Base-by-base conservation (phyloP, 2,797 vertebrate genomes). In the Syngnathus rostellatus region DNA sequence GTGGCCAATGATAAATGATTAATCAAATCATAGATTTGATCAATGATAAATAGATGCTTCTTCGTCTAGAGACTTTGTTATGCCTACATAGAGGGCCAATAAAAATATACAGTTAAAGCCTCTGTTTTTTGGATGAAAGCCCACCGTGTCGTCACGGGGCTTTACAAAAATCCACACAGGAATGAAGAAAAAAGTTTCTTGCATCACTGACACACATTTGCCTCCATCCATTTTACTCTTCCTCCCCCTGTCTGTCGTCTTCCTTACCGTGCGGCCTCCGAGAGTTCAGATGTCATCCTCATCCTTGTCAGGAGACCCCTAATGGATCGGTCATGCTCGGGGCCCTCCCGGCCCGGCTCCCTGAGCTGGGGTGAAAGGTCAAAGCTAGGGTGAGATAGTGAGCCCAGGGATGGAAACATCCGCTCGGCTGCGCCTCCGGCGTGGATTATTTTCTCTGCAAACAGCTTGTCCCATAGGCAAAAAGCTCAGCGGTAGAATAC, bases 201-300 rank as follows among this genome's bases (percentile, higher is more conserved):
- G 43, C 11, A 5, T 45, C 43, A 45, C 43, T 16, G 12, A n/a
- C 48, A n/a, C 48, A n/a, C 59, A 61, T 14, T n/a, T 41, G 60
- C 12, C 41, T 21, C 10, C 60, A 19, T 45, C 21, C 11, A 21
- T 41, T 21, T 37, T 57, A 37, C 25, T 61, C 39, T 68, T 66
- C 68, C 54, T 71, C 75, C 64, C 72, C 66, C 65, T 63, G 50
- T 72, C 68, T 2, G 2, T 76, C 72, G 1, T 78, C 74, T 61
- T 69, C 62, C 67, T 77, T 67, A 64, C 72, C 82, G 77, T 69
- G 64, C 65, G 62, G 77, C 77, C 80, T 83, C 75, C 67, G 48
- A 67, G 73, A 83, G 88, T 87, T 87, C 82, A 91, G 83, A 89
- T 87, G 89, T 88, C 87, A 87, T 87, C 74, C 88, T 88, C 87